A percentile compares a stretch with the other conserved stretches of the same genome.
phyloP scores from a whole-genome alignment of 1,140 invertebrate species.

The Yoshiicerus persimilis region DNA sequence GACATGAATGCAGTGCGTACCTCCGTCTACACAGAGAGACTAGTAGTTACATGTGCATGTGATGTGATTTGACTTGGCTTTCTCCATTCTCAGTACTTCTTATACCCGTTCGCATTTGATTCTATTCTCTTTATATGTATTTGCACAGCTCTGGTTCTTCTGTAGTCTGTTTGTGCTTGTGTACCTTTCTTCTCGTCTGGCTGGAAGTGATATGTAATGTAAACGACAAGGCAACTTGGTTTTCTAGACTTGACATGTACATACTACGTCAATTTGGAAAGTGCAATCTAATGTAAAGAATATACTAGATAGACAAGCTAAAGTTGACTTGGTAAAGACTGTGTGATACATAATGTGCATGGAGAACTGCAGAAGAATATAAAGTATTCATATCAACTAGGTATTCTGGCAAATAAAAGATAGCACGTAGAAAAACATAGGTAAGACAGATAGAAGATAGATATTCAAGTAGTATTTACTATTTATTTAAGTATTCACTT shows the following conservation, averaged over 20 bases:
- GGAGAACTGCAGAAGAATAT: not conserved
- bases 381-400: not conserved
- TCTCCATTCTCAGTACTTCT: not conserved
- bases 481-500: not conserved
- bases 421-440: not conserved
- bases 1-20: not conserved
- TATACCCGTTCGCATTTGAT: not conserved
- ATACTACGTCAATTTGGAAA: not conserved
- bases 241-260: not conserved
- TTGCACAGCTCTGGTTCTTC: not conserved
- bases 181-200: not conserved
- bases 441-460: too few species aligned
- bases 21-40: not conserved
- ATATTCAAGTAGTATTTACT: too few species aligned
- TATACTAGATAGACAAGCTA: not conserved
- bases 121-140: not conserved
- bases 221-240: not conserved
- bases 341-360: not conserved
- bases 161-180: not conserved
- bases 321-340: not conserved
- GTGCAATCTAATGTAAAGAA: not conserved
- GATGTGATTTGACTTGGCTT: not conserved
- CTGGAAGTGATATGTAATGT: not conserved
- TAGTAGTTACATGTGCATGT: not conserved
- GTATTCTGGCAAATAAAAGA: not conserved